Evolutionary conservation across 2,113 vertebrate species (phyloP), one percentile per base, ranked within the genome.

Genomic region (Mus spicilegus): DNA sequence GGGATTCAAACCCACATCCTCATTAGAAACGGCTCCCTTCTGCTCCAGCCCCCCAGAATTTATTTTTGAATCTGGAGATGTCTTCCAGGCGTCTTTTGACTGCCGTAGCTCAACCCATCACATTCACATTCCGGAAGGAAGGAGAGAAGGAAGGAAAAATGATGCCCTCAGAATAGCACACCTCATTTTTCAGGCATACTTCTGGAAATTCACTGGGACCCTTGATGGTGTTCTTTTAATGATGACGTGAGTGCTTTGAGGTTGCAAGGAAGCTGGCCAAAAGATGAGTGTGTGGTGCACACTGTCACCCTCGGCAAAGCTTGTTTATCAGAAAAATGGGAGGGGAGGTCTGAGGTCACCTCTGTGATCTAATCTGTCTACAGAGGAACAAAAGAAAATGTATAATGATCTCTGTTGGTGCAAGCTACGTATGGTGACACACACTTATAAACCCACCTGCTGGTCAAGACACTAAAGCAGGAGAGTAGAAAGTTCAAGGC

Each of bases 81-180:
- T 33, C 61, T 9, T 69, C 30, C 0, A 42, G 49, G 39, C 46
- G 3, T 73, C 4, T 5, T 0, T 6, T 0, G 7, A 11, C 16
- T n/a, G 91, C 46, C 12, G 6, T 5, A 36, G 65, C 49, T 54
- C 58, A 36, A 6, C 7, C 39, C 63, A 49, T 80, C 72, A 14
- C 19, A 4, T 30, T 80, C 56, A 12, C 11, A 6, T 42, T 77
- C 77, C 58, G 67, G 67, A 33, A 69, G 80, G 56, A 63, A 14
- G 19, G 9, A 28, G 42, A 13, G 36, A 39, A 17, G 22, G 20
- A 33, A 69, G 5, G 30, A 28, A 33, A 49, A 54, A 61, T 0
- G 46, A 42, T 20, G 42, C 7, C 28, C 42, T 69, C 63, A 36
- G 30, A 51, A 51, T 49, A 69, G 28, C 3, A 20, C 42, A 36